Percentiles rank a stretch among this genome's conserved stretches.
These are phyloP conservation scores for Trochalopteron elliotii DNA, from an alignment of 2,113 vertebrate species.

Conservation along the genomic window DNA sequence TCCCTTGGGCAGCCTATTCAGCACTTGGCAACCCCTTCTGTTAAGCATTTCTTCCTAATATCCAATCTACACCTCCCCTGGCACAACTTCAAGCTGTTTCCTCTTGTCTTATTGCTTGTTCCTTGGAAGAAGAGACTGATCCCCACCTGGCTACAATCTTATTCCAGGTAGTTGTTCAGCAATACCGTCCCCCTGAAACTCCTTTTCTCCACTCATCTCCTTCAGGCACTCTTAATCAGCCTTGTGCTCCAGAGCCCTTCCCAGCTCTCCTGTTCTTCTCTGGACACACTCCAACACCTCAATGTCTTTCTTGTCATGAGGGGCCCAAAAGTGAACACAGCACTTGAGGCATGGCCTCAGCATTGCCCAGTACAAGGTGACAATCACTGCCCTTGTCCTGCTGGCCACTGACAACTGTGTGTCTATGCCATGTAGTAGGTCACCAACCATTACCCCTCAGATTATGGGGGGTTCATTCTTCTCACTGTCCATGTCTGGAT, in stretches of 20 bases:
- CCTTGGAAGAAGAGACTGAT: neutral
- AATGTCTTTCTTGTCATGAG: neutral
- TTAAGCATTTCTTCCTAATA: neutral
- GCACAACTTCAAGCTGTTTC: neutral
- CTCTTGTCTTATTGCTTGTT: neutral
- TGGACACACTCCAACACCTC: neutral
- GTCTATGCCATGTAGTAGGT: neutral
- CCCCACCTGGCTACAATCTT: neutral
- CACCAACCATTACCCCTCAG: neutral
- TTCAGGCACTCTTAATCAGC: neutral
- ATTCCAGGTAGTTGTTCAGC: neutral
- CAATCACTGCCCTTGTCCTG: rapidly evolving
- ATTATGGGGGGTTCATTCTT: neutral
- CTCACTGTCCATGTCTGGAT: neutral
- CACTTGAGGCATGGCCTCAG: neutral
- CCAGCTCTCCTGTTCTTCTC: neutral
- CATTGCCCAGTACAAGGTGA: neutral
- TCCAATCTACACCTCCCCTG: neutral
- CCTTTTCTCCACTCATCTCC: neutral
- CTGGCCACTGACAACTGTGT: neutral
- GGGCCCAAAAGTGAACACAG: neutral
- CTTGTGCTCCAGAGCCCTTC: neutral
- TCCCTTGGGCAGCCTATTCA: neutral
- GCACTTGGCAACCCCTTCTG: neutral
- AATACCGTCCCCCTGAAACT: neutral